Conservation (phyloP, 2,113 vertebrate genomes). For the Mesocricetus auratus region DNA sequence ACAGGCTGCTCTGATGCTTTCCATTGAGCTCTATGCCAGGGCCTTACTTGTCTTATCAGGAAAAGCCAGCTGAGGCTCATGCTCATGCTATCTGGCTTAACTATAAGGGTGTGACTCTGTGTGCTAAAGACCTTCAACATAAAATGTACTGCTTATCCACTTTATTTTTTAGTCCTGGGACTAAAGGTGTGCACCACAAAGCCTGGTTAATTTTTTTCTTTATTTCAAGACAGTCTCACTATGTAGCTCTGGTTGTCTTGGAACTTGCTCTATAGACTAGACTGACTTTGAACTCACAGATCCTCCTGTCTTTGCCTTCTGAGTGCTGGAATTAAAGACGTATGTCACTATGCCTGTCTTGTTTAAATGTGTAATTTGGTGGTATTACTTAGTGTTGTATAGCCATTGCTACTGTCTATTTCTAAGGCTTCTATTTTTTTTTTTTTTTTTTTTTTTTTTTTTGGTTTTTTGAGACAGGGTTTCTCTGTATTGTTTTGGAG, state of each 20-base stretch:
- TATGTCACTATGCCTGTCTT: neutral
- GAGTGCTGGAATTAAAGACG: neutral
- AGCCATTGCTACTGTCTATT: conserved; percentile 7
- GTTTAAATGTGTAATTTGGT: neutral
- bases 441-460: no score
- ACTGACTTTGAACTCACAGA: neutral
- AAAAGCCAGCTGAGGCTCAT: conserved; percentile 26
- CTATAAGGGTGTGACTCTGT: neutral
- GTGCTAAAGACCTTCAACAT: neutral
- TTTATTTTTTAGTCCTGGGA: neutral
- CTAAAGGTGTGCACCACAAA: neutral
- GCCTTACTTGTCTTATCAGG: neutral
- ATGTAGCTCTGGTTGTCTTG: neutral
- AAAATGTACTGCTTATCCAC: conserved; percentile 25
- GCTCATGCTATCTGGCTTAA: neutral
- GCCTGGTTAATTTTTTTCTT: neutral
- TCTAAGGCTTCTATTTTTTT: conserved; percentile 4
- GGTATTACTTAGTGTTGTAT: conserved; percentile 36
- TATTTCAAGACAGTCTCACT: neutral
- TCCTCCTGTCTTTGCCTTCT: neutral
- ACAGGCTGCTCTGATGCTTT: neutral
- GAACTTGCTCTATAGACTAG: neutral
- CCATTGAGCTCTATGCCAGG: neutral
- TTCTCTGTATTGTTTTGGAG: no score
- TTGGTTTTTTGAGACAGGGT: no score